phyloP scores from a whole-genome alignment of 2,797 vertebrate species.

The Gadopsis bispinosus region DNA sequence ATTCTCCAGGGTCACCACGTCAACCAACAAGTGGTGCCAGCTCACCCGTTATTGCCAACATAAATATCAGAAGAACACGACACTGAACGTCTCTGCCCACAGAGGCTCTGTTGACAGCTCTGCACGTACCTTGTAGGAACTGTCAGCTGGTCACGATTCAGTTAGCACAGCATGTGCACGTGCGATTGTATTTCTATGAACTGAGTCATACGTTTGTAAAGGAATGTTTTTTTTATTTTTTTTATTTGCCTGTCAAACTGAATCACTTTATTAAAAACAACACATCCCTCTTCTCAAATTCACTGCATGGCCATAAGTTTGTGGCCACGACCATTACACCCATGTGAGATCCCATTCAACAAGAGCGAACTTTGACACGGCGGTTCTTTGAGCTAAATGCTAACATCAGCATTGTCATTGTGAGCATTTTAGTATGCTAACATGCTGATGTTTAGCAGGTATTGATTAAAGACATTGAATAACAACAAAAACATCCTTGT shows the following conservation, averaged over 20 bases:
- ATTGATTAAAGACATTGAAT: neutral
- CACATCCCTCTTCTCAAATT: neutral
- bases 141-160: neutral
- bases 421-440: too few species aligned
- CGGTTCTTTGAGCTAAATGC: neutral
- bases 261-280: neutral
- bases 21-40: constrained; percentile 80
- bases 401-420: neutral
- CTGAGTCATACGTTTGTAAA: neutral
- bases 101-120: constrained; percentile 1
- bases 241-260: neutral
- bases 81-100: neutral
- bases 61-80: constrained; percentile 38
- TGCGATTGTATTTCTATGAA: neutral
- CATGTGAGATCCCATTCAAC: neutral
- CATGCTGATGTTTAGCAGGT: neutral
- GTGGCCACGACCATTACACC: neutral
- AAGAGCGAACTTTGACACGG: too few species aligned
- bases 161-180: neutral
- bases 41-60: constrained; percentile 67
- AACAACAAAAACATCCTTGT: neutral
- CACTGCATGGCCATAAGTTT: neutral
- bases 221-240: neutral
- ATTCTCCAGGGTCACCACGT: constrained; percentile 74
- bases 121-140: neutral